Conservation (phyloP, 2,797 vertebrate genomes). For the Valencia hispanica region DNA sequence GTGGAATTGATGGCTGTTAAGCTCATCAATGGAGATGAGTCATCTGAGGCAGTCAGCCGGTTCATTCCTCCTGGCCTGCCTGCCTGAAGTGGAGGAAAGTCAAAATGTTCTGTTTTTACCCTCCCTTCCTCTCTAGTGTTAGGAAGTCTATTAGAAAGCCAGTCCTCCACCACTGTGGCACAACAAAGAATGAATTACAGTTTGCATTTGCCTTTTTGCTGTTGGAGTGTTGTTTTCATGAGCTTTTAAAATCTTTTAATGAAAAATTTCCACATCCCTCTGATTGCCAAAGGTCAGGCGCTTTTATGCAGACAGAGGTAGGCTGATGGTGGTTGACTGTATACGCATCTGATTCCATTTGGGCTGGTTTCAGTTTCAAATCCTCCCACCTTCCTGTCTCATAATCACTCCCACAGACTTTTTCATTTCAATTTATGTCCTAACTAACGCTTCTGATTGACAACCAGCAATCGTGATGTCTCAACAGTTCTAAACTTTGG, state of each 20-base stretch:
- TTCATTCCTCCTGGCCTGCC: conserved; percentile 68
- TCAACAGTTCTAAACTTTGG: conserved; percentile 37
- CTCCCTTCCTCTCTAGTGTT: conserved; percentile 41
- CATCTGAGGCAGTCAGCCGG: conserved; percentile 74
- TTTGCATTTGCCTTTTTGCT: neutral
- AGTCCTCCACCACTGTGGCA: conserved; percentile 6
- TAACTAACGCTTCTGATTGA: conserved; percentile 51
- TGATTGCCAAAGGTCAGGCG: conserved; percentile 74
- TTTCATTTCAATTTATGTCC: conserved; percentile 55
- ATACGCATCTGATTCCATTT: conserved; percentile 74
- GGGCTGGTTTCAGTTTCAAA: conserved; percentile 78
- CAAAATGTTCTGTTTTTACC: conserved; percentile 59
- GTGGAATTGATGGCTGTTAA: conserved; percentile 79
- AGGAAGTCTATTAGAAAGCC: conserved; percentile 30
- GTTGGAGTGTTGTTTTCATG: conserved; percentile 8
- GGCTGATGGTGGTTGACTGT: conserved; percentile 71
- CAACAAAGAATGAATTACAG: conserved; percentile 12
- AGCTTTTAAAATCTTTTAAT: conserved; percentile 53
- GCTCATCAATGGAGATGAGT: conserved; percentile 81
- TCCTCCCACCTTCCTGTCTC: conserved; percentile 80
- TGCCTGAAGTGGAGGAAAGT: conserved; percentile 62
- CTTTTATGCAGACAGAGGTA: conserved; percentile 64
- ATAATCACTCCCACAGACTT: conserved; percentile 73
- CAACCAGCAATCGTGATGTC: conserved; percentile 43
- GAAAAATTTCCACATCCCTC: conserved; percentile 73